A percentile compares a stretch with the other conserved stretches of the same genome.
phyloP scores from a whole-genome alignment of 2,113 vertebrate species.

The Limanda limanda region DNA sequence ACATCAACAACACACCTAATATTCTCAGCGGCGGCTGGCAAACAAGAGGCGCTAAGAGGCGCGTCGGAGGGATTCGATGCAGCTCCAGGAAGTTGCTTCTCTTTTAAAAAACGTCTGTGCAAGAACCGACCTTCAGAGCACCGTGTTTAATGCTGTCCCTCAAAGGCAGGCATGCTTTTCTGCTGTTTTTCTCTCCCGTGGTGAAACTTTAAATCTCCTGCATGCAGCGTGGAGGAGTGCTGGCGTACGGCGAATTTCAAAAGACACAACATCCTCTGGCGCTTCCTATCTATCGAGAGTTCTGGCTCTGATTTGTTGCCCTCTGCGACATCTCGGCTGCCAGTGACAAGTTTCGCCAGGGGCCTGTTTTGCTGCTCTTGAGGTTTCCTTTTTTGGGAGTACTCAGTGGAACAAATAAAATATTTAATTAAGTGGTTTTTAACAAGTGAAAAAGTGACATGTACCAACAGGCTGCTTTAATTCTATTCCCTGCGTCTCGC shows the following conservation, averaged over 20 bases:
- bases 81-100: constrained; percentile 1
- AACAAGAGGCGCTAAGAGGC: constrained; percentile 23
- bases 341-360: constrained; percentile 24
- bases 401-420: constrained; percentile 11
- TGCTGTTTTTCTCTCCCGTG: constrained; percentile 29
- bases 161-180: constrained; percentile 28
- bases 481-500: background rate
- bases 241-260: constrained; percentile 40
- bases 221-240: constrained; percentile 24
- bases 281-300: constrained; percentile 28
- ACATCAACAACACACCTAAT: constrained; percentile 18
- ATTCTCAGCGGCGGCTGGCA: constrained; percentile 17
- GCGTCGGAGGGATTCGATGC: constrained; percentile 31
- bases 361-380: background rate
- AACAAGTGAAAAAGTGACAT: background rate
- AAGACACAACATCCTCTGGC: constrained; percentile 38
- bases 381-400: constrained; percentile 1
- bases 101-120: constrained; percentile 10
- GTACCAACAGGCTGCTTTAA: background rate
- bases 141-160: constrained; percentile 25
- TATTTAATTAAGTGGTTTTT: background rate
- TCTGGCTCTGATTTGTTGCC: constrained; percentile 37
- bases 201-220: constrained; percentile 55
- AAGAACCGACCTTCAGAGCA: constrained; percentile 15
- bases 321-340: background rate